Base-by-base conservation (phyloP, 2,113 vertebrate genomes). In the Chelonoidis abingdonii region DNA sequence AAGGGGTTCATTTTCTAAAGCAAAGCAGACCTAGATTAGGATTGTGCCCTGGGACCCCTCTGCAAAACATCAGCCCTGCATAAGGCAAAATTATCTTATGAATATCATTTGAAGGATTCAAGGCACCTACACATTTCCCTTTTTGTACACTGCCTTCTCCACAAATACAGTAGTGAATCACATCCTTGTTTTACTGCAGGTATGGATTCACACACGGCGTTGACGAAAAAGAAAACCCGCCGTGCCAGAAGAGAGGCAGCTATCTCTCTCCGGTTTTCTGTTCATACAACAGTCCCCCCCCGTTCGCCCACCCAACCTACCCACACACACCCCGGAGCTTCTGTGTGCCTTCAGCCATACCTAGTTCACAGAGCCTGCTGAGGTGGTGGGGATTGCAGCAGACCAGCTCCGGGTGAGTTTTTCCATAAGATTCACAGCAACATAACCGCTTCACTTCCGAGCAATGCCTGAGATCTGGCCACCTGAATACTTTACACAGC, bases 311-410 rank as follows among this genome's bases (percentile, higher is more conserved):
- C 35, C 35, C 76, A 49, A 69, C 5, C 0, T 8, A 8, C 5
- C 2, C 56, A 47, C 2, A 5, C 0, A 52, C 19, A 10, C 31
- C 31, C 24, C 65, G 56, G 56, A 57, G 56, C 12, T 27, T 31
- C 12, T 12, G 38, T 7, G 25, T 19, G 12, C 53, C 52, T 41
- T 10, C 52, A 3, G 47, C 31, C 69, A 8, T 98, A 99, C 99
- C 99, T 97, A 99, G 98, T 98, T 99, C 99, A 98, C 99, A 99
- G 95, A 99, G 99, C 95, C 99, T 97, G 98, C 99, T 99, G 98
- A 99, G 99, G 98, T 99, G 99, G 98, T 99, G 99, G 94, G 99
- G 99, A 98, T 99, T 99, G 98, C 99, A 99, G 99, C 99, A 99
- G 97, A 99, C 98, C 69, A 99, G 98, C 97, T 99, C 99, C 89